These are phyloP conservation scores for Chloroceryle inda DNA, from an alignment of 2,797 vertebrate genomes.

Conservation along the genomic window DNA sequence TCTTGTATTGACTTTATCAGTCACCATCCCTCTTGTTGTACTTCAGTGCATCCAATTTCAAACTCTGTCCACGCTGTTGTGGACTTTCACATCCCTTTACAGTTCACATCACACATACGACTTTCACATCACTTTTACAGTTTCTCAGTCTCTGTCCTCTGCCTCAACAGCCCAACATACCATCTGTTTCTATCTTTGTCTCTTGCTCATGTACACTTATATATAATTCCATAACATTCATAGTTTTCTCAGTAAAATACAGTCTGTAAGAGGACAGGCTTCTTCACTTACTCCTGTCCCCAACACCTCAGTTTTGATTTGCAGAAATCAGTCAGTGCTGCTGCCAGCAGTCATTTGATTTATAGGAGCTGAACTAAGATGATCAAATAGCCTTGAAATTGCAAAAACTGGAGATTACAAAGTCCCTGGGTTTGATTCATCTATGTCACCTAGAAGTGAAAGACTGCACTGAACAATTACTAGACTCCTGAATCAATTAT, in stretches of 20 bases:
- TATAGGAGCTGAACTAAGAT: background rate
- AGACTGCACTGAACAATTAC: background rate
- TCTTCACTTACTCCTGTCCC: background rate
- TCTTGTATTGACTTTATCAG: background rate
- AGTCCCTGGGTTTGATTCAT: background rate
- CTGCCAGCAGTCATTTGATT: background rate
- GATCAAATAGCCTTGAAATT: constrained; percentile 34
- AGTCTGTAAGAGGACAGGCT: background rate
- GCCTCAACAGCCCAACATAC: background rate
- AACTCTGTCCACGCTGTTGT: background rate
- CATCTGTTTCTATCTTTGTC: background rate
- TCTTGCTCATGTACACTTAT: background rate
- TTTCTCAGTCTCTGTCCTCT: background rate
- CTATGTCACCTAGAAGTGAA: background rate
- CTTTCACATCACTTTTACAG: background rate
- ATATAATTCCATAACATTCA: background rate
- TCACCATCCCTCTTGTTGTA: background rate
- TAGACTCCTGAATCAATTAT: constrained; percentile 17
- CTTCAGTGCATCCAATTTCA: background rate
- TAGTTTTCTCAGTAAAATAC: background rate
- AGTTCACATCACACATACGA: background rate
- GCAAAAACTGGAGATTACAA: constrained; percentile 10
- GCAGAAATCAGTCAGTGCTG: background rate
- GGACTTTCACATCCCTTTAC: background rate
- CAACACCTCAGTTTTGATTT: background rate